phyloP scores from a whole-genome alignment of 2,113 vertebrate genomes.

The Hemibagrus wyckioides region DNA sequence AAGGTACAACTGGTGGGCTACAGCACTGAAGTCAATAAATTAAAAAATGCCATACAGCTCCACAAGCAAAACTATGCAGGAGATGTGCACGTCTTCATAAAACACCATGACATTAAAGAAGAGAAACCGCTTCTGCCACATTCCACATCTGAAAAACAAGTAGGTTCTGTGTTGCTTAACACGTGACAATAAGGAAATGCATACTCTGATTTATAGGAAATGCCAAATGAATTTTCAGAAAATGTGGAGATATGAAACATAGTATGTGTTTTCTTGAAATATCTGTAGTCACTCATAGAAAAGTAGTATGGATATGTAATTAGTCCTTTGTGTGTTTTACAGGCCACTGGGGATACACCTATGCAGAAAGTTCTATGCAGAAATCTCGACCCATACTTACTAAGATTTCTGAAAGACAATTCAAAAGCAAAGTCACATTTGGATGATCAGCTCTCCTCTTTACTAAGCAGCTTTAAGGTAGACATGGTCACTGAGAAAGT shows the following conservation, averaged over 20 bases:
- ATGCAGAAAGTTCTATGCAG: constrained; percentile 59
- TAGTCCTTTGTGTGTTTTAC: neutral
- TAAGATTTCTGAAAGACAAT: constrained; percentile 61
- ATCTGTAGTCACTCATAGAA: neutral
- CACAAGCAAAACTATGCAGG: constrained; percentile 56
- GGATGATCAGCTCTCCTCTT: constrained; percentile 46
- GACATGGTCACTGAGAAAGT: constrained; percentile 50
- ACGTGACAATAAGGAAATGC: neutral
- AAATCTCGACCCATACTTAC: constrained; percentile 48
- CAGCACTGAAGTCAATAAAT: constrained; percentile 51
- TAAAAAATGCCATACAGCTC: constrained; percentile 56
- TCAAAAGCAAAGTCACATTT: constrained; percentile 42
- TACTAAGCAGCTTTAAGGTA: constrained; percentile 53
- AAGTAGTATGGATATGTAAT: neutral
- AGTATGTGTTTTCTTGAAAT: neutral
- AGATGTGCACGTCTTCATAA: constrained; percentile 32
- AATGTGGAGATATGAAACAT: neutral
- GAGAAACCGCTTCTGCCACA: constrained; percentile 17
- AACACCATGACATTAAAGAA: constrained; percentile 26
- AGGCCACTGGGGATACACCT: constrained; percentile 22
- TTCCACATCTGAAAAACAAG: neutral
- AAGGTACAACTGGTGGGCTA: constrained; percentile 61
- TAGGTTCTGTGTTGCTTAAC: neutral
- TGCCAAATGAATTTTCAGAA: neutral
- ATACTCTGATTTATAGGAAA: neutral